These are phyloP conservation scores for Liasis olivaceus DNA, from an alignment of 2,797 vertebrate genomes.

Conservation along the genomic window DNA sequence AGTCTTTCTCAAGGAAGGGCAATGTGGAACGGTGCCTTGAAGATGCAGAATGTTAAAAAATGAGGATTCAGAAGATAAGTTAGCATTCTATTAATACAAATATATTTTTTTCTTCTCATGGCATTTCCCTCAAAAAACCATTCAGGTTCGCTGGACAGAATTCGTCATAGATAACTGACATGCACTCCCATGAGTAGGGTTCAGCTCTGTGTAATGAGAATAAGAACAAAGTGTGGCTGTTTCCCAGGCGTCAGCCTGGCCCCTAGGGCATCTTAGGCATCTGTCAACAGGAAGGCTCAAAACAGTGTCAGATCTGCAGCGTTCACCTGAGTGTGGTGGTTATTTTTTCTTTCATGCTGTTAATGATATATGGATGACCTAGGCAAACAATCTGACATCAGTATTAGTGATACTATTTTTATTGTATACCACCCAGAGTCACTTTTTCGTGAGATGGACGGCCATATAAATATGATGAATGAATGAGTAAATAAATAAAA, in stretches of 20 bases:
- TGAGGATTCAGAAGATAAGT: not conserved
- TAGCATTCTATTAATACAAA: not conserved
- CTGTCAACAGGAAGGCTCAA: not conserved
- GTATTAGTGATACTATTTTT: no score
- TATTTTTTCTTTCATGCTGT: no score
- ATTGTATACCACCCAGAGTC: no score
- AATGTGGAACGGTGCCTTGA: not conserved
- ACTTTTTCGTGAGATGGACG: no score
- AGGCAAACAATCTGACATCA: no score
- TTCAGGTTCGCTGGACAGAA: not conserved
- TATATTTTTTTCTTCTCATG: not conserved
- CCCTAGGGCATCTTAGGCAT: not conserved
- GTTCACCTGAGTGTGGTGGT: not conserved
- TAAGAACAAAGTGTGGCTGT: not conserved
- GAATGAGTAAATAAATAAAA: no score
- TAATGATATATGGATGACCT: no score
- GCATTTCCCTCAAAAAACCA: not conserved
- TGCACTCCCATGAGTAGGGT: not conserved
- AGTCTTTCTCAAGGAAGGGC: not conserved
- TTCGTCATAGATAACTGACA: not conserved
- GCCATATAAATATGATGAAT: no score
- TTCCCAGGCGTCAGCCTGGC: not conserved
- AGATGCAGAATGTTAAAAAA: not conserved
- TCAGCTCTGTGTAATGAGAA: rapidly evolving
- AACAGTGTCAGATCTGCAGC: not conserved